Evolutionary conservation across 1,140 invertebrate species (phyloP), one percentile per base, ranked within the genome.

Genomic region (Lucilia cuprina): DNA sequence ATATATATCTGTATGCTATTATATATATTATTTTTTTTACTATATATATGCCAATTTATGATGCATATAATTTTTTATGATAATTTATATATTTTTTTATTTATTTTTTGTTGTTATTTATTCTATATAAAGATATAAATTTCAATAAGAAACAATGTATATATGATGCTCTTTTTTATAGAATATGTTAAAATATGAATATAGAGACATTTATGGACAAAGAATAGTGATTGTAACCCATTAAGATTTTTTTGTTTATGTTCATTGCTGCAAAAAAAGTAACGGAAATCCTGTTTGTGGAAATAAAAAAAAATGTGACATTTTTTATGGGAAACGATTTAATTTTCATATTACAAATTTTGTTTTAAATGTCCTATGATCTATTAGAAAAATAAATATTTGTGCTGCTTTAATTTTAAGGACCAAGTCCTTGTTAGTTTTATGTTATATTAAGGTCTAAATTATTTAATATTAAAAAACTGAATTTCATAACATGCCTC

Each of bases 41-140:
- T n/a, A n/a, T n/a, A 41, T 41, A 47, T 78, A 78, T 78, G 75
- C 47, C 77, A 80, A 80, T 80, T 80, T 80, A 80, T 80, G 77
- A 80, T 80, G 77, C 77, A 80, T 80, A 80, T 80, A 21, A 80
- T 80, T 80, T 80, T 80, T 80, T 80, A 80, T 80, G 77, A 50
- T 80, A 80, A 80, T 80, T 80, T 17, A 0, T 25, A 80, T 78
- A n/a, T 19, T 47, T 80, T 78, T 75, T 30, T 78, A 10, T n/a
- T 34, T 41, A 41, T 21, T 14, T 34, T 25, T 35, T 80, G 77
- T 49, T 49, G 41, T n/a, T 49, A 80, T 80, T 41, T 41, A 41
- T 41, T 41, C 41, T 41, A 49, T 49, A 80, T 80, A 41, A 80
- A 80, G 77, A 21, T 80, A 50, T 80, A 80, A 80, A 80, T 80